Base-by-base conservation (phyloP, 2,888 invertebrate genomes). In the Drosophila mulleri region DNA sequence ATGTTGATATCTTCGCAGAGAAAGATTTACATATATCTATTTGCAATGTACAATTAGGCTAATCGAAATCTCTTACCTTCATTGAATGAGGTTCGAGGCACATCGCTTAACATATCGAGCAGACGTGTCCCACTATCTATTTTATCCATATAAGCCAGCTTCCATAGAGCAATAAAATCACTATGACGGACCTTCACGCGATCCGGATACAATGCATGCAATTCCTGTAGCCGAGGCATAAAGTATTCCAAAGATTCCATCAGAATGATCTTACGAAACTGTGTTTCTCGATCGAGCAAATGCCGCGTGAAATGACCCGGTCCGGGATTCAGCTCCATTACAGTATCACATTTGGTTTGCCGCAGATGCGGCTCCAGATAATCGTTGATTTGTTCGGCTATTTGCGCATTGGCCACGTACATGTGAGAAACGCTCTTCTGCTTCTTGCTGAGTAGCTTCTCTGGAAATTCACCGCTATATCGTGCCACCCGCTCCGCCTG, bases 251-350 rank as follows among this genome's bases (percentile, higher is more conserved):
- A 93, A 9, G 92, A 84, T 92, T 96, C 96, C 87, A 94, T 95
- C 66, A 96, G 85, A 68, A 95, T 92, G 16, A 96, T 92, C 52
- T 93, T 91, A 11, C 93, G 92, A 32, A 94, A 91, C 47, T 83
- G 69, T 20, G 78, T 76, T 75, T 90, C 91, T 9, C 94, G 88
- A 6, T 96, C 91, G 39, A 96, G 89, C 78, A 95, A 93, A 75
- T 93, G 91, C 0, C 83, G 75, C 2, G 95, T 95, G 56, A 96
- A 91, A 23, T 95, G 91, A 0, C 96, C 96, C 47, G 95, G 92
- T 0, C 96, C 96, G 1, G 96, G 95, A 92, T 95, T 96, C 0
- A 95, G 93, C 93, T 96, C 96, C n/a, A 95, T 32, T 4, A 92
- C 76, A 0, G 89, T 88, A 18, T 91, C 82, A 47, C 87, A 83